These are phyloP conservation scores for Pimephales promelas DNA, from an alignment of 2,113 vertebrate genomes.

Conservation along the genomic window DNA sequence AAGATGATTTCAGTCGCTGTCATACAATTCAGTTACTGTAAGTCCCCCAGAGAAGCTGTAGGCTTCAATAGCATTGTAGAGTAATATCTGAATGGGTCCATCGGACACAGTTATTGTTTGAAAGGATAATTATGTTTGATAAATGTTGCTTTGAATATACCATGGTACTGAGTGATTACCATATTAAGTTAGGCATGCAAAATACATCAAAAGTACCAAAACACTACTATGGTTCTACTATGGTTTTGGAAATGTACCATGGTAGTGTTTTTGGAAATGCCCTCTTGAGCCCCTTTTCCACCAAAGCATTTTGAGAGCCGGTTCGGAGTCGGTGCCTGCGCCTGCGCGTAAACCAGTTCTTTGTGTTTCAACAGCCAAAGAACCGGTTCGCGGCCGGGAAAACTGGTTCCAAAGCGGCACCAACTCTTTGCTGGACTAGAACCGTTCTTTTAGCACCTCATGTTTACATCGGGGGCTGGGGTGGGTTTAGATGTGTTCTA, in stretches of 20 bases:
- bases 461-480: too few species aligned
- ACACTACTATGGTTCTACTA: too few species aligned
- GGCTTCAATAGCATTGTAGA: not conserved
- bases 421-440: too few species aligned
- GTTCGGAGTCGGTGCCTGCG: too few species aligned
- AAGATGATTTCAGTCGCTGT: not conserved
- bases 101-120: not conserved
- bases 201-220: not conserved
- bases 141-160: not conserved
- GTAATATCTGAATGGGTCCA: not conserved
- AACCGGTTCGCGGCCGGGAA: too few species aligned
- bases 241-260: not conserved
- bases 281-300: too few species aligned
- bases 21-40: not conserved
- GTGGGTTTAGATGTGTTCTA: too few species aligned
- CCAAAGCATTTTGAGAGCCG: too few species aligned
- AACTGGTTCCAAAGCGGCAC: too few species aligned
- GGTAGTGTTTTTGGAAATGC: not conserved
- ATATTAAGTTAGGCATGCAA: not conserved
- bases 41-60: not conserved
- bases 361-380: too few species aligned
- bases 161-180: not conserved
- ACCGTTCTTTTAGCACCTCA: too few species aligned
- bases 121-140: not conserved
- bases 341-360: too few species aligned